Conservation (phyloP, 1,140 invertebrate species). For the Probaryconus sp. region DNA sequence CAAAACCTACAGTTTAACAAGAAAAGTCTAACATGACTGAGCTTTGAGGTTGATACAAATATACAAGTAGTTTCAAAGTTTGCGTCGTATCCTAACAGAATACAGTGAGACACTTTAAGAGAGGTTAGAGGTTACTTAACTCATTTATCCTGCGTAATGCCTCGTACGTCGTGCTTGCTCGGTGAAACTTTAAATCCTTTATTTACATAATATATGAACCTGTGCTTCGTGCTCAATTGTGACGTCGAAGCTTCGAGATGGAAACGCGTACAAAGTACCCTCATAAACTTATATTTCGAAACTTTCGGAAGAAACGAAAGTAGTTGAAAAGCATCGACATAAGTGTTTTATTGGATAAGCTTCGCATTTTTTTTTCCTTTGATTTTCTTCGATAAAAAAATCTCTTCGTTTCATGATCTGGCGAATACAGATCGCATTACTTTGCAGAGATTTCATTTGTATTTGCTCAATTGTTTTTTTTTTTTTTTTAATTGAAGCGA, state of each 20-base stretch:
- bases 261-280: constrained; percentile 17
- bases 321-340: constrained; percentile 1
- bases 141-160: constrained; percentile 41
- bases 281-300: constrained; percentile 12
- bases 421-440: too few species aligned
- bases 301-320: constrained; percentile 8
- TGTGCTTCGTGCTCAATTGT: constrained; percentile 37
- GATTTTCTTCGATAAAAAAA: too few species aligned
- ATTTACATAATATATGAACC: constrained; percentile 65
- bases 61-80: constrained; percentile 31
- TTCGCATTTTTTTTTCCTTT: not conserved
- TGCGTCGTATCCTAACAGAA: constrained; percentile 24
- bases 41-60: constrained; percentile 30
- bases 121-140: constrained; percentile 17
- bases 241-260: constrained; percentile 23
- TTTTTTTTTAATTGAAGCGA: too few species aligned
- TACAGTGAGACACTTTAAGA: constrained; percentile 20
- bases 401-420: constrained; percentile 1
- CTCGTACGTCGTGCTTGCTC: constrained; percentile 27
- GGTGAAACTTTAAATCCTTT: constrained; percentile 62
- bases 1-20: constrained; percentile 12
- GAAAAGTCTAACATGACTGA: constrained; percentile 18
- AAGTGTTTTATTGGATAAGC: constrained; percentile 7
- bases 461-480: too few species aligned
- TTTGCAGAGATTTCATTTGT: too few species aligned